Evolutionary conservation across 1,140 invertebrate species (phyloP).

Genomic region (Pseudobourletiella spinata): DNA sequence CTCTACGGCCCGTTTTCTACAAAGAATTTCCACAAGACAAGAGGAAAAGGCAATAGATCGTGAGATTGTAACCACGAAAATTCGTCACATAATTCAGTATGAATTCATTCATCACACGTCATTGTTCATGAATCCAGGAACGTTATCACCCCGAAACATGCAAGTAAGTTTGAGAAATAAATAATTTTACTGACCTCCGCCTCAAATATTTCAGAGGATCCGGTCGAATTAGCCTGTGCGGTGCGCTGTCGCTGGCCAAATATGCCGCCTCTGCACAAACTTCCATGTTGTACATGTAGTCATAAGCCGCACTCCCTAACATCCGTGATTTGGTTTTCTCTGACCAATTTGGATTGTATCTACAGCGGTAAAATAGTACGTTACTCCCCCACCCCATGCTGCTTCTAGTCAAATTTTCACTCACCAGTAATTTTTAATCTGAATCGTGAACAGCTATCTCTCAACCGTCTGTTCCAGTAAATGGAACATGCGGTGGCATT

Average conservation of each 20-base stretch:
- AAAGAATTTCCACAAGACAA: background rate
- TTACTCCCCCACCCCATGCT: background rate
- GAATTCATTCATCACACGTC: background rate
- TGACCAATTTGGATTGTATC: constrained; percentile 19
- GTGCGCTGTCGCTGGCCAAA: background rate
- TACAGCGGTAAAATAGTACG: background rate
- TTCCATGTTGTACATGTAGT: constrained; percentile 22
- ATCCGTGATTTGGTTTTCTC: constrained; percentile 17
- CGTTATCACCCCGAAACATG: too few species aligned
- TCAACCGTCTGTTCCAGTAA: constrained; percentile 25
- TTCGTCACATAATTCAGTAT: background rate
- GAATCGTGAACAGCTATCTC: constrained; percentile 20
- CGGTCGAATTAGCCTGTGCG: constrained; percentile 20
- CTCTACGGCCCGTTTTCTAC: background rate
- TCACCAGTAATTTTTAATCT: constrained; percentile 28
- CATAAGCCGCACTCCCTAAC: constrained; percentile 14
- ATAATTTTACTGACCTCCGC: constrained; percentile 10
- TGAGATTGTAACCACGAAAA: too few species aligned
- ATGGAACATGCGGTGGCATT: constrained; percentile 29
- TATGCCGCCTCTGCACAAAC: constrained; percentile 19
- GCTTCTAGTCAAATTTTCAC: constrained; percentile 10
- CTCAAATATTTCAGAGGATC: constrained; percentile 8
- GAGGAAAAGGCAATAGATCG: background rate
- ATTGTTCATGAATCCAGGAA: background rate
- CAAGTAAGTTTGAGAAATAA: background rate